Base-by-base conservation (phyloP, 92 coral and sea anemone genomes). In the Actinernus sp. region DNA sequence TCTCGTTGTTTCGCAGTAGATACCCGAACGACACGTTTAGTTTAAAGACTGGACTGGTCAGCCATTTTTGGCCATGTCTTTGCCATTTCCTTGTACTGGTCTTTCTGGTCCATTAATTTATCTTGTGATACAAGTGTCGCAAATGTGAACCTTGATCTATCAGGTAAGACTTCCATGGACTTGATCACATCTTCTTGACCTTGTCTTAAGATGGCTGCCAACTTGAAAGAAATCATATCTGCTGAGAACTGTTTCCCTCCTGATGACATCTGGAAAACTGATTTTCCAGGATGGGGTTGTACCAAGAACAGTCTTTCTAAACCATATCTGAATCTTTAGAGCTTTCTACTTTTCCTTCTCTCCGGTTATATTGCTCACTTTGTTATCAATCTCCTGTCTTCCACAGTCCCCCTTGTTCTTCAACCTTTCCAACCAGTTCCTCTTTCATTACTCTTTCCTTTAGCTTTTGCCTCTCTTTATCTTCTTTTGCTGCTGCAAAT, bases 301-400 rank as follows among this genome's bases (percentile, higher is more conserved):
- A n/a, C n/a, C n/a, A n/a, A n/a, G n/a, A n/a, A n/a, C n/a, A n/a
- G 51, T n/a, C n/a, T 54, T 68, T 54, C 75, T 21, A 33, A 68
- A 68, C 31, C 54, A 51, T 29, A 68, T 36, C 75, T 68, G 75
- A 51, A 51, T 61, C 49, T 34, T 68, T 39, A 68, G 75, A 34
- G 53, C 63, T 29, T 51, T 54, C 34, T 16, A 37, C 54, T 68
- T 54, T 23, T 63, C 54, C 21, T 29, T 22, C 26, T n/a, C n/a
- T n/a, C n/a, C n/a, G n/a, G n/a, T n/a, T n/a, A n/a, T n/a, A n/a
- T n/a, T n/a, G n/a, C n/a, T n/a, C n/a, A n/a, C n/a, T n/a, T n/a
- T n/a, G n/a, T n/a, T n/a, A n/a, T n/a, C n/a, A n/a, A n/a, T n/a
- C n/a, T n/a, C n/a, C n/a, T n/a, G n/a, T n/a, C n/a, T n/a, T n/a